A percentile compares a stretch with the other conserved stretches of the same genome.
These are phyloP conservation scores for Neocrepidodera transversa DNA, from an alignment of 2,888 invertebrate species.

Conservation along the genomic window DNA sequence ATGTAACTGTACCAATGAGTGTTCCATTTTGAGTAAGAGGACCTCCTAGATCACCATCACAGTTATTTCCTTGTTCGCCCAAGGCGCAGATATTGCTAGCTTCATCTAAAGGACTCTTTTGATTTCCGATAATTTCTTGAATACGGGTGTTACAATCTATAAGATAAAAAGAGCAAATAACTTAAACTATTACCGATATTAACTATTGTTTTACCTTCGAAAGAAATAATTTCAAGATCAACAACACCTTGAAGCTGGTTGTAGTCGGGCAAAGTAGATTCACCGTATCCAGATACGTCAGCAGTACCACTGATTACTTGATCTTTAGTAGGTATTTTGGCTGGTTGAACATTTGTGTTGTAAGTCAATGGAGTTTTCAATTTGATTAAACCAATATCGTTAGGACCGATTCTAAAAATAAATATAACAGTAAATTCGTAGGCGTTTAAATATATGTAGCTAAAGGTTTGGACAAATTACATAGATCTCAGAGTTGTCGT, in stretches of 20 bases:
- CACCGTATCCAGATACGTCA: not conserved
- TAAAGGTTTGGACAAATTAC: no score
- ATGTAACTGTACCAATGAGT: slow-evolving; percentile 65
- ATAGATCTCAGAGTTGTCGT: not conserved
- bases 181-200: not conserved
- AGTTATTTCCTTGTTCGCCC: slow-evolving; percentile 40
- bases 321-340: not conserved
- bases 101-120: slow-evolving; percentile 2
- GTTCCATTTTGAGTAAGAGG: slow-evolving; percentile 53
- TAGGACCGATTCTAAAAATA: slow-evolving; percentile 3
- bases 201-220: not conserved
- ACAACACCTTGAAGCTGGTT: not conserved
- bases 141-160: slow-evolving; percentile 58
- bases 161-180: not conserved
- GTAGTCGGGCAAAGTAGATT: not conserved
- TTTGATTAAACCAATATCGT: not conserved
- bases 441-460: not conserved
- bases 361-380: not conserved
- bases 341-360: not conserved
- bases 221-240: not conserved
- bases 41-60: slow-evolving; percentile 66
- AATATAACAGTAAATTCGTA: not conserved
- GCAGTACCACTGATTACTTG: slow-evolving; percentile 1
- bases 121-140: no score
- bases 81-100: slow-evolving; percentile 1